These are phyloP conservation scores for Pangasius macronema DNA, from an alignment of 2,797 vertebrate species.

Conservation along the genomic window DNA sequence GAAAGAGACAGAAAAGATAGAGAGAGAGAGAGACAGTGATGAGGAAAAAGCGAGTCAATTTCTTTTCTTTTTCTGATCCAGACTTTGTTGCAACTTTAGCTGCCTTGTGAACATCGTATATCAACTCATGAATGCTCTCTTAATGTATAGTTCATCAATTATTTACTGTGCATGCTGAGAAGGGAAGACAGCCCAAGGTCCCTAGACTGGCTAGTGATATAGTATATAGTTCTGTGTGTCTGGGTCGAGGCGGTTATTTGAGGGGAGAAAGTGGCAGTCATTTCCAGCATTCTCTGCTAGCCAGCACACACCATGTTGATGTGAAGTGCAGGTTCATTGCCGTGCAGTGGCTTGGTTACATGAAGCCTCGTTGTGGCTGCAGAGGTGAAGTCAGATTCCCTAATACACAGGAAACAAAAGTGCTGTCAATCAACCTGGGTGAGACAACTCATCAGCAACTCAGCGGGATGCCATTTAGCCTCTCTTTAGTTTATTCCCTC, in stretches of 20 bases:
- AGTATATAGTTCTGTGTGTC: slow-evolving; percentile 40
- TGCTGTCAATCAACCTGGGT: slow-evolving; percentile 72
- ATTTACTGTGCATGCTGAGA: slow-evolving; percentile 63
- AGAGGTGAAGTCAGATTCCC: slow-evolving; percentile 81
- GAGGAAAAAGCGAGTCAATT: slow-evolving; percentile 63
- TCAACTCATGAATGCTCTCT: slow-evolving; percentile 66
- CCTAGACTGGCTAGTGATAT: slow-evolving; percentile 46
- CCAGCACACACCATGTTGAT: slow-evolving; percentile 54
- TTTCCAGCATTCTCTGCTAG: slow-evolving; percentile 49
- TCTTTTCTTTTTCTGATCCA: slow-evolving; percentile 60
- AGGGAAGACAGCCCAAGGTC: slow-evolving; percentile 54
- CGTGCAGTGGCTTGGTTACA: slow-evolving; percentile 69
- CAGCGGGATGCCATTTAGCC: slow-evolving; percentile 61
- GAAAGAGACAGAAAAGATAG: slow-evolving; percentile 54
- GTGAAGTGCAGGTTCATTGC: slow-evolving; percentile 62
- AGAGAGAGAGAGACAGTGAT: background rate
- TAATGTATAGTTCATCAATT: slow-evolving; percentile 80
- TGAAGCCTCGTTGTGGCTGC: slow-evolving; percentile 68
- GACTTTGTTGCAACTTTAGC: slow-evolving; percentile 72
- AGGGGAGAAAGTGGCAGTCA: slow-evolving; percentile 28
- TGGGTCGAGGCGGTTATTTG: slow-evolving; percentile 19
- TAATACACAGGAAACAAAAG: slow-evolving; percentile 80
- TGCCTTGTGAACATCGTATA: slow-evolving; percentile 65
- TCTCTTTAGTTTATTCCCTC: slow-evolving; percentile 37
- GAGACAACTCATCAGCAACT: slow-evolving; percentile 61